A percentile compares a stretch with the other conserved stretches of the same genome.
Evolutionary conservation across 2,797 vertebrate species (phyloP).

Genomic region (Parotocinclus haroldoi): DNA sequence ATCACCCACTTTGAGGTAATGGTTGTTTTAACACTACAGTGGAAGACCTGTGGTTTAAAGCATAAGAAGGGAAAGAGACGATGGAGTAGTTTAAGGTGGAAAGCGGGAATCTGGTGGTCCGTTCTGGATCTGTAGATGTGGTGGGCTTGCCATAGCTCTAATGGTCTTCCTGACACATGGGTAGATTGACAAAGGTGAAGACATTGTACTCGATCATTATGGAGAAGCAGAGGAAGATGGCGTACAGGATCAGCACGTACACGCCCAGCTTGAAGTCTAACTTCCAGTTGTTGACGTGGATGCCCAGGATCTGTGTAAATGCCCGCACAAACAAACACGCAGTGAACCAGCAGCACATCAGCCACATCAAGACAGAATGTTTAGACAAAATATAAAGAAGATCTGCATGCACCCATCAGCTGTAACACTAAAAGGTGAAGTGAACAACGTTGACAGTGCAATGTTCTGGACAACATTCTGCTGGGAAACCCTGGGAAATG

Average conservation of each 20-base stretch:
- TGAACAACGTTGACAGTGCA: too few species aligned
- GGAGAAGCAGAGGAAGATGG: constrained; percentile 82
- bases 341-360: not conserved
- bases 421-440: too few species aligned
- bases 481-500: too few species aligned
- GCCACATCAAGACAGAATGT: not conserved
- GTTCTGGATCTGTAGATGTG: not conserved
- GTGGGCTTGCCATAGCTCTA: constrained; percentile 51
- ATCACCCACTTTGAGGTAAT: constrained; percentile 38
- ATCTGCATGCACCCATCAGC: too few species aligned
- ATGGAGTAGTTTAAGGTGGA: constrained; percentile 45
- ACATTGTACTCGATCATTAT: constrained; percentile 87
- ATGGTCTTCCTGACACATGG: constrained; percentile 79
- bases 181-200: constrained; percentile 87
- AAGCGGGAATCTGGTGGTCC: not conserved
- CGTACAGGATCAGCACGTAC: constrained; percentile 79
- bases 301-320: constrained; percentile 70
- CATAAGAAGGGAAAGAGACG: not conserved
- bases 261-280: constrained; percentile 80
- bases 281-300: constrained; percentile 83
- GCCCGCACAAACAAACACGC: constrained; percentile 44
- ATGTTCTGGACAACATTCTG: too few species aligned
- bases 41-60: constrained; percentile 40
- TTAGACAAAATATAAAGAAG: too few species aligned
- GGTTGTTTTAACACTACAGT: constrained; percentile 55